phyloP scores from a whole-genome alignment of 2,113 vertebrate genomes.

The Pteruthius melanotis region DNA sequence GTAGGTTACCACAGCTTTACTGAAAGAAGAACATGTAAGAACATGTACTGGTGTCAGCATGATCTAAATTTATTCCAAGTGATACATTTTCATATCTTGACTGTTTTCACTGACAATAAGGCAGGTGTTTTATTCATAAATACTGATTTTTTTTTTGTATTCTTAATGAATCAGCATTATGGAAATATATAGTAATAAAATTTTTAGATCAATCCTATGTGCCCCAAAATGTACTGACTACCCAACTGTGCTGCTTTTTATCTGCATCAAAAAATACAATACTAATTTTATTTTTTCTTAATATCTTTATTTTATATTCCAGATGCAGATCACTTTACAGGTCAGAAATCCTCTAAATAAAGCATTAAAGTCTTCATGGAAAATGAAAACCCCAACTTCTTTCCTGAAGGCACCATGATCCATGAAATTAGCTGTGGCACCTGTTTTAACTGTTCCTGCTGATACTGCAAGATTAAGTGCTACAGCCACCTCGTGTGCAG shows the following conservation, averaged over 20 bases:
- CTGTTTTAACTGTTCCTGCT: slow-evolving; percentile 3
- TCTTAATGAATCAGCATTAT: background rate
- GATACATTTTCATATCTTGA: background rate
- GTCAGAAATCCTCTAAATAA: slow-evolving; percentile 1
- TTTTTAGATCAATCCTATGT: background rate
- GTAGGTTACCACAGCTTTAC: background rate
- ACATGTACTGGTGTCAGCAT: background rate
- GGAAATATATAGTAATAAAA: background rate
- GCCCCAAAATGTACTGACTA: background rate
- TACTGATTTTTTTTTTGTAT: background rate
- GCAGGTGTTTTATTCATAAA: background rate
- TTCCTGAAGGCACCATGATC: background rate
- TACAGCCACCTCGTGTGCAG: background rate
- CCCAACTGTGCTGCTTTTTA: background rate
- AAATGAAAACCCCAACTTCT: background rate
- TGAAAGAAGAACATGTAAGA: no score
- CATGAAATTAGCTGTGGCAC: slow-evolving; percentile 16
- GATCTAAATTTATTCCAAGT: background rate
- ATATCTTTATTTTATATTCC: background rate
- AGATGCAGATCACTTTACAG: background rate
- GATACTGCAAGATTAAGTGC: background rate
- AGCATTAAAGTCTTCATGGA: background rate
- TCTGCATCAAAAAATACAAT: background rate
- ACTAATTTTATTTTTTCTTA: background rate
- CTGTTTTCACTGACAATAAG: background rate